Conservation (phyloP, 2,113 vertebrate species). For the Ahaetulla prasina region DNA sequence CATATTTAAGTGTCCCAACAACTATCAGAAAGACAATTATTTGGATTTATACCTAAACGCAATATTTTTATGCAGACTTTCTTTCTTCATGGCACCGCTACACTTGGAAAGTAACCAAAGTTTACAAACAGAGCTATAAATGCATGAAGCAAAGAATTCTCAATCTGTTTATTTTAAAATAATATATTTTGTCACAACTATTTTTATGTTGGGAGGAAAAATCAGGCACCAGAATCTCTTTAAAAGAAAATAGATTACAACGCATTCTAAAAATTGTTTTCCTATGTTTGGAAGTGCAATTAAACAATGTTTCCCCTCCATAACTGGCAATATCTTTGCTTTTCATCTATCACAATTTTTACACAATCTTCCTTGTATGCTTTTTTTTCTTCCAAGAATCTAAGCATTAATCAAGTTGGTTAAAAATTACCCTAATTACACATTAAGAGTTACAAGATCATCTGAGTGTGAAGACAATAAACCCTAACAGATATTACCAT, state of each 20-base stretch:
- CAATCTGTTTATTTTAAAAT: neutral
- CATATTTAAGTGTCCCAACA: neutral
- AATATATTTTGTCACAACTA: neutral
- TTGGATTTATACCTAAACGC: neutral
- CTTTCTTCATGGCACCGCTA: neutral
- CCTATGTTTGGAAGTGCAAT: neutral
- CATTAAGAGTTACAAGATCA: neutral
- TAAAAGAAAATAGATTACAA: neutral
- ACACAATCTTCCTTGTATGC: neutral
- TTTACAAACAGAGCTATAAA: neutral
- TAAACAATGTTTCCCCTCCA: neutral
- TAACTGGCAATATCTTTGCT: neutral
- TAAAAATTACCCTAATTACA: neutral
- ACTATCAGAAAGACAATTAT: neutral
- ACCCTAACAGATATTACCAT: neutral
- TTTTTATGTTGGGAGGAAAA: neutral
- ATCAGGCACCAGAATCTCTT: neutral
- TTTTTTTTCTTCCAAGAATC: neutral
- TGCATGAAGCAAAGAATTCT: neutral
- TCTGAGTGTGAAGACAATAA: neutral
- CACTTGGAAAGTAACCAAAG: neutral
- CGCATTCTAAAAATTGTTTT: neutral
- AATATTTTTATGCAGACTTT: neutral
- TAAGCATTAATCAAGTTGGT: neutral
- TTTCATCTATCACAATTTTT: neutral